Conservation (phyloP, 2,113 vertebrate genomes). For the Ibidorhyncha struthersii region DNA sequence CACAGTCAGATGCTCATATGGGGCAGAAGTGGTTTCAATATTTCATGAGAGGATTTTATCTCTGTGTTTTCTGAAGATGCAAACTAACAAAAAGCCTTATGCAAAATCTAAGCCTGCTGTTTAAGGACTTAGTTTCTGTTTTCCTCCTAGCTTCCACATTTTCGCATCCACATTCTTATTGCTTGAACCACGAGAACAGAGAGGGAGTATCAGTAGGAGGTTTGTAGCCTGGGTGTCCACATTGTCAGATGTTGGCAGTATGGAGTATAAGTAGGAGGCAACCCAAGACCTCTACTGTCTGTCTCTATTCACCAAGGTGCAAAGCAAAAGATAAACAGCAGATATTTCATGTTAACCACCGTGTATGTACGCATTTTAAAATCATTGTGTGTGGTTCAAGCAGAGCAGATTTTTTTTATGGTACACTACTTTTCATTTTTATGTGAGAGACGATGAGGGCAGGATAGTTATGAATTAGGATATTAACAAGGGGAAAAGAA, state of each 20-base stretch:
- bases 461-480: neutral
- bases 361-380: neutral
- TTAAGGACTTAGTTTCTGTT: neutral
- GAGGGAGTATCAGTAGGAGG: neutral
- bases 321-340: neutral
- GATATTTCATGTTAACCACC: neutral
- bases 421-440: neutral
- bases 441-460: neutral
- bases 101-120: neutral
- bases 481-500: neutral
- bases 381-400: neutral
- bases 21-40: slow-evolving; percentile 18
- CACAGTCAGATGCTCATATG: neutral
- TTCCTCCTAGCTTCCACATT: neutral
- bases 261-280: neutral
- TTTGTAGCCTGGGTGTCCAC: neutral
- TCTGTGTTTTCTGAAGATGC: neutral
- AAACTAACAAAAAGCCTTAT: neutral
- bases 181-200: neutral
- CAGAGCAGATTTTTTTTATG: neutral
- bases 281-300: neutral
- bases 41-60: slow-evolving; percentile 16
- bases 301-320: neutral
- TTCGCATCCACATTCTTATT: neutral
- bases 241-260: neutral